Conservation (phyloP, 1,140 invertebrate species). For the Wiebesia pumilae region DNA sequence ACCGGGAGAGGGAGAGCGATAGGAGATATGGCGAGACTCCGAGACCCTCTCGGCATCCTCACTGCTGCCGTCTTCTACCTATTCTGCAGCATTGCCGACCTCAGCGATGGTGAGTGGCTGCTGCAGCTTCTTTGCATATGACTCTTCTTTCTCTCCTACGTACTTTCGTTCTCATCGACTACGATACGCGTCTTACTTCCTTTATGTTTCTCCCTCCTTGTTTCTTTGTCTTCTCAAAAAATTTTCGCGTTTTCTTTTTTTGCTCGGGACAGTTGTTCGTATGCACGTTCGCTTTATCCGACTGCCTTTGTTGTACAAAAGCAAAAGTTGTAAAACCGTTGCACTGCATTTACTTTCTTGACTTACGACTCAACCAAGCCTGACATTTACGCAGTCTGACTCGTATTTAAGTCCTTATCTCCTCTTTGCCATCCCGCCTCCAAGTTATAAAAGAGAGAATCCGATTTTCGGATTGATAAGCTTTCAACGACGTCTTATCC, state of each 20-base stretch:
- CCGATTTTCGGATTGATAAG: slow-evolving; percentile 1
- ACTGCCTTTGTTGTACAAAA: not conserved
- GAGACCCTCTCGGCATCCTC: slow-evolving; percentile 20
- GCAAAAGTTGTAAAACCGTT: not conserved
- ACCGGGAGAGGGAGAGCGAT: not conserved
- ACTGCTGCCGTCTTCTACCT: slow-evolving; percentile 12
- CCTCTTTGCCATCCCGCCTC: not conserved
- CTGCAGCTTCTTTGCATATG: not conserved
- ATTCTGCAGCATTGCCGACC: slow-evolving; percentile 20
- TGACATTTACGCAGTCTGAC: not conserved
- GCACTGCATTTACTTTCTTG: not conserved
- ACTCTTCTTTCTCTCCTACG: not conserved
- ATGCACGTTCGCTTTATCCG: not conserved
- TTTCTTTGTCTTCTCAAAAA: slow-evolving; percentile 18
- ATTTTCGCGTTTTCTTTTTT: not conserved
- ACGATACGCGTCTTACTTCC: not conserved
- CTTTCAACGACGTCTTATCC: not conserved
- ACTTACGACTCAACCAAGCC: not conserved
- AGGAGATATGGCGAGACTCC: slow-evolving; percentile 23
- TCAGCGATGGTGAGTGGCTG: slow-evolving; percentile 20
- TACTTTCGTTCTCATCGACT: not conserved
- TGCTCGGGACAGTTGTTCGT: not conserved
- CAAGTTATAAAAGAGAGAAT: not conserved
- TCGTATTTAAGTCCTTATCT: not conserved
- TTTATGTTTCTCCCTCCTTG: not conserved